Evolutionary conservation across 2,113 vertebrate genomes (phyloP).

Genomic region (Typhlomys cinereus): DNA sequence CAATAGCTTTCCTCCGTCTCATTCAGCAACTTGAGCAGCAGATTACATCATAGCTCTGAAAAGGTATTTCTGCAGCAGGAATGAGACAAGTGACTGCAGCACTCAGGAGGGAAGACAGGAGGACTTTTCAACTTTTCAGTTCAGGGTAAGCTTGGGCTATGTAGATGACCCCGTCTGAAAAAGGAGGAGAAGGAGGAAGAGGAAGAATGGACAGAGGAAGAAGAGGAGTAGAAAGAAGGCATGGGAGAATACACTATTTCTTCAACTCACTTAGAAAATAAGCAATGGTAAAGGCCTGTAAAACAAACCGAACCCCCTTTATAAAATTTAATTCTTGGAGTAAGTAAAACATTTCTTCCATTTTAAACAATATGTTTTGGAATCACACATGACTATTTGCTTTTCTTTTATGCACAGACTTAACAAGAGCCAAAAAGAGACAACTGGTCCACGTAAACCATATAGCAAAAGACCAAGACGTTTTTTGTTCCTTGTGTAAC

Average conservation of each 20-base stretch:
- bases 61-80: neutral
- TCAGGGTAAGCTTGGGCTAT: neutral
- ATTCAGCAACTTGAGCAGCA: neutral
- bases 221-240: neutral
- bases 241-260: neutral
- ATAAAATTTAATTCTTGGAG: neutral
- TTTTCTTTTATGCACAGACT: neutral
- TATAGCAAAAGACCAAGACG: neutral
- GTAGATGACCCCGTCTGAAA: neutral
- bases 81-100: neutral
- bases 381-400: neutral
- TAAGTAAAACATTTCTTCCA: neutral
- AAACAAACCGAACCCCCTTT: neutral
- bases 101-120: neutral
- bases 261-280: neutral
- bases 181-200: neutral
- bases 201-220: neutral
- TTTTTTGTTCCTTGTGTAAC: neutral
- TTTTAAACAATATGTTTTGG: neutral
- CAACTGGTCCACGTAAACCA: no score
- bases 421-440: neutral
- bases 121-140: neutral
- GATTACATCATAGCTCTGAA: neutral
- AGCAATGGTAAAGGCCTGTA: neutral
- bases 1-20: neutral